These are phyloP conservation scores for Phyllotis vaccarum DNA, from an alignment of 2,797 vertebrate species.

Conservation along the genomic window DNA sequence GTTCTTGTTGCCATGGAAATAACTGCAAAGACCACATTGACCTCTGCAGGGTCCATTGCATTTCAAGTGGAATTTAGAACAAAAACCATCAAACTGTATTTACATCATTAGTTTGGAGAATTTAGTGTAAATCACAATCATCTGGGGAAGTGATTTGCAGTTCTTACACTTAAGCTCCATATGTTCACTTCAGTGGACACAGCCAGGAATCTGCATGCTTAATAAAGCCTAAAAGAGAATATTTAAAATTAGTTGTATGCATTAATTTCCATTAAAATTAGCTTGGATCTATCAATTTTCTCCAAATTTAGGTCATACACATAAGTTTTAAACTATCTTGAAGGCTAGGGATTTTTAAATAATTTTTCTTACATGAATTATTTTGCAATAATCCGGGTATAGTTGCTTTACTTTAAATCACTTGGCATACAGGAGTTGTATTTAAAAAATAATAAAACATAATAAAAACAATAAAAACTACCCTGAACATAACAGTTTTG, in stretches of 20 bases:
- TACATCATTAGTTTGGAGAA: background rate
- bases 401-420: constrained; percentile 15
- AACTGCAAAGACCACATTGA: background rate
- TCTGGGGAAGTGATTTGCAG: background rate
- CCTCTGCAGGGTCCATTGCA: background rate
- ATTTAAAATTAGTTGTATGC: background rate
- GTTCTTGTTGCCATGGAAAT: background rate
- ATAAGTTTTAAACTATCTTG: background rate
- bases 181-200: background rate
- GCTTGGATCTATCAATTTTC: background rate
- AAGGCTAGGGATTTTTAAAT: background rate
- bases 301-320: background rate
- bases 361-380: background rate
- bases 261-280: constrained; percentile 7
- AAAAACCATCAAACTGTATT: background rate
- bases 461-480: background rate
- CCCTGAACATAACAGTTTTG: background rate
- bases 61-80: constrained; percentile 16
- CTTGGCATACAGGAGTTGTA: constrained; percentile 18
- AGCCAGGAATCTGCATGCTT: background rate
- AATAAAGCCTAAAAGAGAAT: background rate
- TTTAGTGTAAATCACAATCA: background rate
- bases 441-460: too few relatives aligned
- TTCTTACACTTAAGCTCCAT: background rate
- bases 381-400: background rate